These are phyloP conservation scores for Dynastes grantii DNA, from an alignment of 2,888 invertebrate genomes.

Conservation along the genomic window DNA sequence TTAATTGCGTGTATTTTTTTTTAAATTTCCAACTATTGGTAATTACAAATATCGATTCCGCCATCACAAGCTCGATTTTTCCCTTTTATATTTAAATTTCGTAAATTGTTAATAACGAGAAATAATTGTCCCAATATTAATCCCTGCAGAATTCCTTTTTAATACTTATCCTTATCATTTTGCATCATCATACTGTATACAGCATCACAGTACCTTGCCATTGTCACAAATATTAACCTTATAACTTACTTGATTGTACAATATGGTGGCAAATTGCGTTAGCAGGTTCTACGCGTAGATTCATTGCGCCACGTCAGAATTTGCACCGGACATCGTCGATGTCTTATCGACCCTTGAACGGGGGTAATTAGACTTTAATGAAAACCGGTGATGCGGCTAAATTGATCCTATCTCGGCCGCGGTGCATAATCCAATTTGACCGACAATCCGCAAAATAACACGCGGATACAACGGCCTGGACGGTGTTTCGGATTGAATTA, in stretches of 20 bases:
- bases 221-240: background rate
- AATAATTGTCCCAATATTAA: too few species aligned
- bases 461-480: background rate
- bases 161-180: too few species aligned
- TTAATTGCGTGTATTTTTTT: too few species aligned
- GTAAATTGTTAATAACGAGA: too few species aligned
- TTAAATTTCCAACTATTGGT: too few species aligned
- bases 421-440: background rate
- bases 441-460: conserved; percentile 8
- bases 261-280: background rate
- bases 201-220: too few species aligned
- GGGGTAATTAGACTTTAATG: conserved; percentile 28
- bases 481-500: background rate
- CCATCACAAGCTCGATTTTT: too few species aligned
- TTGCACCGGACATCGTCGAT: conserved; percentile 56
- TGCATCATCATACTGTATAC: too few species aligned
- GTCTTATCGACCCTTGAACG: conserved; percentile 50
- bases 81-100: too few species aligned
- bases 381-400: conserved; percentile 32
- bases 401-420: background rate
- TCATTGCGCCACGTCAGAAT: conserved; percentile 51
- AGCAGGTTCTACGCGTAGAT: background rate
- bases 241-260: background rate
- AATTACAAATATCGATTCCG: too few species aligned
- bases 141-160: too few species aligned